These are phyloP conservation scores for Vanessa cardui DNA, from an alignment of 2,888 invertebrate species.

Conservation along the genomic window DNA sequence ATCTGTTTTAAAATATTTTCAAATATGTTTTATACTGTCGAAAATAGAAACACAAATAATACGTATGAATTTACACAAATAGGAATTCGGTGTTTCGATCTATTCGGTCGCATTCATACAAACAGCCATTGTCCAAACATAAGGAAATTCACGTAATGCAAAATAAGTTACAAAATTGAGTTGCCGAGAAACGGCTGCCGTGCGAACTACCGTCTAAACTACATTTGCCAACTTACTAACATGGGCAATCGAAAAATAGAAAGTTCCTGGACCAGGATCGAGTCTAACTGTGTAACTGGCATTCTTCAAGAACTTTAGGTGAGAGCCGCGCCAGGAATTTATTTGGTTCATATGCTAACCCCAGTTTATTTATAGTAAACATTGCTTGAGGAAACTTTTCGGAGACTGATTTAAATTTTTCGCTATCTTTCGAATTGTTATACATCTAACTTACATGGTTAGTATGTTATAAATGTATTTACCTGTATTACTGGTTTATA, in stretches of 20 bases:
- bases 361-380: slow-evolving; percentile 16
- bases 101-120: slow-evolving; percentile 33
- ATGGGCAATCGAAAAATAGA: slow-evolving; percentile 79
- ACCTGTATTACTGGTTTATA: too few relatives aligned
- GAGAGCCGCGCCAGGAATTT: slow-evolving; percentile 65
- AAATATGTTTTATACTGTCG: too few relatives aligned
- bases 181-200: slow-evolving; percentile 58
- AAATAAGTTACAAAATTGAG: slow-evolving; percentile 70
- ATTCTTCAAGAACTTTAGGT: slow-evolving; percentile 73
- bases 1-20: too few relatives aligned
- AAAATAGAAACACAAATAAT: not conserved
- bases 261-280: slow-evolving; percentile 68
- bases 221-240: slow-evolving; percentile 76
- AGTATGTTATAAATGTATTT: not conserved
- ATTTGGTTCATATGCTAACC: slow-evolving; percentile 64
- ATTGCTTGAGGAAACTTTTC: slow-evolving; percentile 7
- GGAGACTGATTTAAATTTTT: slow-evolving; percentile 6
- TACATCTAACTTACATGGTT: not conserved
- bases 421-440: not conserved
- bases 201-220: slow-evolving; percentile 69
- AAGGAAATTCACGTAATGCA: slow-evolving; percentile 58
- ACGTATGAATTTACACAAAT: not conserved
- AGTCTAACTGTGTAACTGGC: slow-evolving; percentile 76
- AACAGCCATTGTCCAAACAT: slow-evolving; percentile 46
- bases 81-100: slow-evolving; percentile 1